Percentiles rank a stretch among this genome's conserved stretches.
These are phyloP conservation scores for Acronicta psi DNA, from an alignment of 2,888 invertebrate genomes.

Conservation along the genomic window DNA sequence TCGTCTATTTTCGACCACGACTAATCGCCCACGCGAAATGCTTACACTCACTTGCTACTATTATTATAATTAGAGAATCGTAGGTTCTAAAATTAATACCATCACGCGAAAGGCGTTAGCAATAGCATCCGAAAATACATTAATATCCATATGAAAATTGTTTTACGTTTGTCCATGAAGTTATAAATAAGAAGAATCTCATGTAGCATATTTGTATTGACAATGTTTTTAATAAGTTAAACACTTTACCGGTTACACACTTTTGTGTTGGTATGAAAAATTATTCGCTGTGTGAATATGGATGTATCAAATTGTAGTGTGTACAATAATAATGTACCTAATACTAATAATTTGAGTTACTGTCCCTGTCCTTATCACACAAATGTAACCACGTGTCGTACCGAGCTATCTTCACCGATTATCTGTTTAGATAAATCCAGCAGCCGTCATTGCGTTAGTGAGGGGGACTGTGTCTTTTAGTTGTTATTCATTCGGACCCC, in stretches of 20 bases:
- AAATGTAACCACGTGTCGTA: slow-evolving; percentile 54
- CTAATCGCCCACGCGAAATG: slow-evolving; percentile 84
- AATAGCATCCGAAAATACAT: slow-evolving; percentile 52
- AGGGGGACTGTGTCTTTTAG: slow-evolving; percentile 69
- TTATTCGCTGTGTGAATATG: slow-evolving; percentile 1
- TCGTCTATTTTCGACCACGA: slow-evolving; percentile 77
- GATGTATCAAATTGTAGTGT: slow-evolving; percentile 16
- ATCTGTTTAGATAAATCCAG: slow-evolving; percentile 77
- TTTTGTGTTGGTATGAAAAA: slow-evolving; percentile 6
- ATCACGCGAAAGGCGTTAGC: slow-evolving; percentile 56
- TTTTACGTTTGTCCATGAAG: slow-evolving; percentile 12
- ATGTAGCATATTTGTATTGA: slow-evolving; percentile 4
- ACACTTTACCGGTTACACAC: neutral
- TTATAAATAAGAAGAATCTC: slow-evolving; percentile 1
- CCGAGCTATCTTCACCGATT: slow-evolving; percentile 68
- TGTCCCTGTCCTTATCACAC: slow-evolving; percentile 45
- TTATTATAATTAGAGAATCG: slow-evolving; percentile 85
- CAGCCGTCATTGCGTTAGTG: slow-evolving; percentile 63
- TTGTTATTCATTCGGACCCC: slow-evolving; percentile 76
- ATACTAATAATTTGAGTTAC: slow-evolving; percentile 26
- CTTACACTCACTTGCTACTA: slow-evolving; percentile 83
- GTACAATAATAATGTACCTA: slow-evolving; percentile 4
- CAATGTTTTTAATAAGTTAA: slow-evolving; percentile 7
- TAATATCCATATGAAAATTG: slow-evolving; percentile 21
- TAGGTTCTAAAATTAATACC: slow-evolving; percentile 76